Evolutionary conservation across 2,797 vertebrate genomes (phyloP), one percentile per base, ranked within the genome.

Genomic region (Coregonus suidteri): DNA sequence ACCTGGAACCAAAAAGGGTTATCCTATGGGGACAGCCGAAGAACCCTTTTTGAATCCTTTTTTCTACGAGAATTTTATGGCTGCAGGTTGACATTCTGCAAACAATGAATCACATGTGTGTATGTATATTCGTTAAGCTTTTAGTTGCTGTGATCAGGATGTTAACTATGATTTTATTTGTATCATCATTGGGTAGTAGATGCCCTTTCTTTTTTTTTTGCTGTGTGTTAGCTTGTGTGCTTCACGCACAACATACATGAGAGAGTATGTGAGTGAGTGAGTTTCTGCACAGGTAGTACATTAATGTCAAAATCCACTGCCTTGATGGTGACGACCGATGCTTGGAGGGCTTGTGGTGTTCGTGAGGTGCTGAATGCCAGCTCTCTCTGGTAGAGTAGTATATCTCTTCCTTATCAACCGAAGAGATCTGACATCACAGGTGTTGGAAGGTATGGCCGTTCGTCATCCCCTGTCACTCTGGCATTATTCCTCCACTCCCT

Each of bases 351-450:
- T 5, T 59, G 54, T 59, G 76, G 14, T 78, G 75, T 41, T 41
- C 47, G 56, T 30, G 76, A 47, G 7, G 41, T 47, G 41, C 7
- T 47, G 41, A 47, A 47, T 67, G 47, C 73, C 75, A 66, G 59
- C 72, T 77, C 70, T 67, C 65, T 80, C 66, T 47, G 41, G 41
- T 47, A 47, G 7, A 47, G 41, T 47, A 75, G 81, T 84, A 86
- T 89, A 87, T 86, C 78, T 84, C 53, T 79, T 35, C 52, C 13
- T 80, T 91, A 93, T 93, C 91, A 87, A 77, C 71, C 14, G 81
- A 74, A 82, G 81, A 47, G 82, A 94, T 95, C 94, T 95, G 93
- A 91, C 93, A 94, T 86, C 89, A 70, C 94, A 95, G 94, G 94
- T 95, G 95, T 90, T 93, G 91, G 81, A 90, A 80, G 86, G 86